A percentile compares a stretch with the other conserved stretches of the same genome.
Evolutionary conservation across 2,113 vertebrate species (phyloP).

Genomic region (Nesoenas mayeri): DNA sequence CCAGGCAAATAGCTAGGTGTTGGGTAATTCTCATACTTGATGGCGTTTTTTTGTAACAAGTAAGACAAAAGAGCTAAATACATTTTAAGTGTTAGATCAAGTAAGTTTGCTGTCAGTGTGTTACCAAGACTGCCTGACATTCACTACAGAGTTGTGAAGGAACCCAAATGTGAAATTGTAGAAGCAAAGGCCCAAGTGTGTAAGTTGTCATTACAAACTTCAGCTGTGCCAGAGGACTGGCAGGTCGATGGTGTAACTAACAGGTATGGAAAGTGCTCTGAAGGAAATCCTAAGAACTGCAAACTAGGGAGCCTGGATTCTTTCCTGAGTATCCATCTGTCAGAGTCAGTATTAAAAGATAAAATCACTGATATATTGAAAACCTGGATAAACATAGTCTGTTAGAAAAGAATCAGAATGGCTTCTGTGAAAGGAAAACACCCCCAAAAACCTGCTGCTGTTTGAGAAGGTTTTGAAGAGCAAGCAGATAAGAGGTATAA

Average conservation of each 20-base stretch:
- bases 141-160: not conserved
- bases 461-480: not conserved
- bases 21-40: not conserved
- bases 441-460: fast-evolving
- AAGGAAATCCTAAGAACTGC: not conserved
- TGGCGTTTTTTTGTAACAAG: not conserved
- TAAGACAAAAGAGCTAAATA: not conserved
- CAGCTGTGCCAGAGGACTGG: not conserved
- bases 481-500: fast-evolving
- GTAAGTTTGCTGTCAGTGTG: not conserved
- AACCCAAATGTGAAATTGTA: not conserved
- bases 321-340: not conserved
- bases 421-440: not conserved
- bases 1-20: not conserved
- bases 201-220: not conserved
- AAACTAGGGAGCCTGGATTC: not conserved
- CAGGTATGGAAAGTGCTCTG: not conserved
- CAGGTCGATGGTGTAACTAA: not conserved
- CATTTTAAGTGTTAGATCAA: not conserved
- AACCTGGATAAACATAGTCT: not conserved
- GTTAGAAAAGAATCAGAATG: not conserved
- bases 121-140: not conserved
- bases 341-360: not conserved
- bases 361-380: not conserved
- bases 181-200: not conserved